A percentile compares a stretch with the other conserved stretches of the same genome.
Evolutionary conservation across 2,888 invertebrate species (phyloP).

Genomic region (Euclidia mi): DNA sequence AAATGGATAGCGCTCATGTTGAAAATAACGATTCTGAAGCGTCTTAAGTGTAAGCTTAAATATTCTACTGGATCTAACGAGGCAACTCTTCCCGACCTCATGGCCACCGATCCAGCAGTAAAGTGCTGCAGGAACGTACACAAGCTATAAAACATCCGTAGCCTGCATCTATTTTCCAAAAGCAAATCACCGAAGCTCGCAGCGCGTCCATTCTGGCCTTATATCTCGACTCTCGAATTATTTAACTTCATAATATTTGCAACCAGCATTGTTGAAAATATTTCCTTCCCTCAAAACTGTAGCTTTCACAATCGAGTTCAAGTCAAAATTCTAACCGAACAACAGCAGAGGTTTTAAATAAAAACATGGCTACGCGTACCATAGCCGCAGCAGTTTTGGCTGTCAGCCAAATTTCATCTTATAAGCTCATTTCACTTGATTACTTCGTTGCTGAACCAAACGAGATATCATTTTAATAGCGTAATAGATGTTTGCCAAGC

Average conservation of each 20-base stretch:
- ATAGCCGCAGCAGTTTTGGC: slow-evolving; percentile 58
- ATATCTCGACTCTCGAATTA: too few species aligned
- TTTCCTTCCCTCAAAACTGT: slow-evolving; percentile 24
- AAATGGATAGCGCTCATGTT: too few species aligned
- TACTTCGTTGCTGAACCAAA: slow-evolving; percentile 70
- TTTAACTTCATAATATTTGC: slow-evolving; percentile 13
- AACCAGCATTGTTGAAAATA: slow-evolving; percentile 11
- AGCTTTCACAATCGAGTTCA: slow-evolving; percentile 38
- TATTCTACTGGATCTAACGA: too few species aligned
- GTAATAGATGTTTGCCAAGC: slow-evolving; percentile 63
- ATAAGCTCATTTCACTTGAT: slow-evolving; percentile 69
- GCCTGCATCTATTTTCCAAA: too few species aligned
- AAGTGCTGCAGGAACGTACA: too few species aligned
- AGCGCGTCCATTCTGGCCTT: too few species aligned
- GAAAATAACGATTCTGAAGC: too few species aligned
- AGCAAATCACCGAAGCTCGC: too few species aligned
- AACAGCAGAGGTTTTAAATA: slow-evolving; percentile 55
- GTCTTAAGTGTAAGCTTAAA: too few species aligned
- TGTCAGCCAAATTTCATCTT: slow-evolving; percentile 63
- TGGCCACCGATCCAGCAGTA: too few species aligned
- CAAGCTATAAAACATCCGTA: too few species aligned
- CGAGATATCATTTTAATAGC: slow-evolving; percentile 71
- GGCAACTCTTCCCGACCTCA: too few species aligned
- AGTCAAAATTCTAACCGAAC: slow-evolving; percentile 45
- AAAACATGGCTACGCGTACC: slow-evolving; percentile 47